Evolutionary conservation across 2,888 invertebrate genomes (phyloP).

Genomic region (Tromatobia lineatoria): DNA sequence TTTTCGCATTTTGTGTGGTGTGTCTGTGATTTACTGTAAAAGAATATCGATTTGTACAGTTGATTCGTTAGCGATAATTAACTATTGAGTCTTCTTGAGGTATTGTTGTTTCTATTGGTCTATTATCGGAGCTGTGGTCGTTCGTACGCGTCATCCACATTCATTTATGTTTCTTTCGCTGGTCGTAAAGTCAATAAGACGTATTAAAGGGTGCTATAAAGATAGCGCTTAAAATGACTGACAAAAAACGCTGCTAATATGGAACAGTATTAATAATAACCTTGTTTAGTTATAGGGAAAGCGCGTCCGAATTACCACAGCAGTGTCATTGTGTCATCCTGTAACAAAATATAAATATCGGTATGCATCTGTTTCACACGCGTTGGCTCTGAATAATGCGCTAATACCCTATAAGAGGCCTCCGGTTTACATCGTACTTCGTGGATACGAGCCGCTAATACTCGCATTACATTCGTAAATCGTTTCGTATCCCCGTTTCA

Average conservation of each 20-base stretch:
- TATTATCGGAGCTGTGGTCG: slow-evolving; percentile 81
- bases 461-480: slow-evolving; percentile 33
- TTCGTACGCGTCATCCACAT: slow-evolving; percentile 70
- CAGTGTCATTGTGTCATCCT: slow-evolving; percentile 81
- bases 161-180: slow-evolving; percentile 19
- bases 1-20: slow-evolving; percentile 67
- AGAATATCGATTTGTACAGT: slow-evolving; percentile 85
- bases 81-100: slow-evolving; percentile 85
- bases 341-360: slow-evolving; percentile 86
- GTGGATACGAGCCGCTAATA: slow-evolving; percentile 67
- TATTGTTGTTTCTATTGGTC: slow-evolving; percentile 86
- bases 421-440: slow-evolving; percentile 64
- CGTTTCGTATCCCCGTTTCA: slow-evolving; percentile 47
- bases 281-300: slow-evolving; percentile 10
- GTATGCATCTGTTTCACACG: slow-evolving; percentile 81
- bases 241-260: background rate
- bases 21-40: slow-evolving; percentile 81
- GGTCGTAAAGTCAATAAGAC: slow-evolving; percentile 15
- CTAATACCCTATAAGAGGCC: slow-evolving; percentile 76
- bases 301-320: slow-evolving; percentile 78
- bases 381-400: slow-evolving; percentile 81
- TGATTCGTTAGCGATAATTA: slow-evolving; percentile 83
- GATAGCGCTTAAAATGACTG: background rate
- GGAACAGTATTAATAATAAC: background rate
- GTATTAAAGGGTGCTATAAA: background rate